Percentiles rank a stretch among this genome's conserved stretches.
These are phyloP conservation scores for Ophion obscuratus DNA, from an alignment of 2,888 invertebrate species.

Conservation along the genomic window DNA sequence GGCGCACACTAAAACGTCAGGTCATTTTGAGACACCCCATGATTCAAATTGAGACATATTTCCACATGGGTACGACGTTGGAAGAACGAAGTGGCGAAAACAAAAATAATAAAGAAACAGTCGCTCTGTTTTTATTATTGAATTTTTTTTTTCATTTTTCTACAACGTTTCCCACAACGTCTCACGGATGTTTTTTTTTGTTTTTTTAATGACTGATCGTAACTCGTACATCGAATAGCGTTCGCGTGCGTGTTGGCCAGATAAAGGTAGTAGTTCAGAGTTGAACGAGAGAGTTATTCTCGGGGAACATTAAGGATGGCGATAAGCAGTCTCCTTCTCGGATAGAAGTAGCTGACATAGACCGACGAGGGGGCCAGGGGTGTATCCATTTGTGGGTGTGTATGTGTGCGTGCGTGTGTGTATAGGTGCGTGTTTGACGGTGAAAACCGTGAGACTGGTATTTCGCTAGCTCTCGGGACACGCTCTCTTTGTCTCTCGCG, in stretches of 20 bases:
- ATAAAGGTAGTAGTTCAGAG: conserved; percentile 24
- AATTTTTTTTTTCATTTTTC: neutral
- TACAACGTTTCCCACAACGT: conserved; percentile 13
- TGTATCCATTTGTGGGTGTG: conserved; percentile 62
- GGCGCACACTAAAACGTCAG: no score
- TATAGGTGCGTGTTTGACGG: conserved; percentile 69
- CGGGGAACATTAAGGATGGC: conserved; percentile 50
- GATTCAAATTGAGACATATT: neutral
- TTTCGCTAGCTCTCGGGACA: conserved; percentile 73
- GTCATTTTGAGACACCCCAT: no score
- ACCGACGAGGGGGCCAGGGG: neutral
- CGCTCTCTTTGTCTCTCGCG: conserved; percentile 73
- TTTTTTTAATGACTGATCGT: conserved; percentile 25
- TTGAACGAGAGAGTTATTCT: conserved; percentile 46
- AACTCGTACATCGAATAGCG: conserved; percentile 30
- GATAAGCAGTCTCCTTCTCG: conserved; percentile 37
- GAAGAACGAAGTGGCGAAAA: neutral
- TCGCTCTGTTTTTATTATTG: neutral
- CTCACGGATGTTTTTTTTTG: conserved; percentile 20
- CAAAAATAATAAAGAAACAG: neutral
- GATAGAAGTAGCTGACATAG: conserved; percentile 33
- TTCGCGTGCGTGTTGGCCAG: conserved; percentile 31
- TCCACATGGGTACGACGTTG: neutral
- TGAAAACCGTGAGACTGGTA: conserved; percentile 82
- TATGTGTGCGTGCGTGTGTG: conserved; percentile 32